Evolutionary conservation across 2,113 vertebrate genomes (phyloP), one percentile per base, ranked within the genome.

Genomic region (Hemichromis elongatus): DNA sequence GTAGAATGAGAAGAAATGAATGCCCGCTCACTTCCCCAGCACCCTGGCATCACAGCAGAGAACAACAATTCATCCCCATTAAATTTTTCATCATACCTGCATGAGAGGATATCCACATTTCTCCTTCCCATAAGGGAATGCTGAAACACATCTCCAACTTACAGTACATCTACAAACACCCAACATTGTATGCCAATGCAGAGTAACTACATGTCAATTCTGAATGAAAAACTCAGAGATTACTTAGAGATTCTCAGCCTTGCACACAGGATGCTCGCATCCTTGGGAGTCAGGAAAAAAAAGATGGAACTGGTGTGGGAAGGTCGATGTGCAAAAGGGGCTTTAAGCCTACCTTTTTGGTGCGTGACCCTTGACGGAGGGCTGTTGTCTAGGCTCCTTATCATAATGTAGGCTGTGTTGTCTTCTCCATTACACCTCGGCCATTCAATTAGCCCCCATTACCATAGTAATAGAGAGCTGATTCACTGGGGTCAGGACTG

Each of bases 361-460:
- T 63, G 82, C 85, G 87, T 93, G 94, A 96, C 96, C 95, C 93
- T 83, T 90, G 93, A 93, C 56, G 84, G 47, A 80, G 89, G 85
- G 79, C 90, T 92, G 93, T 94, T 94, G 95, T 95, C 94, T 93
- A 84, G 86, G 94, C 93, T 94, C 92, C 96, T 96, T 95, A 96
- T 96, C 95, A 94, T 96, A 96, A 96, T 96, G 95, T 96, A 95
- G 93, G 94, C 94, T 91, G 92, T 96, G 96, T 96, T 96, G 95
- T 96, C 95, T 95, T 95, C 92, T 94, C 95, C 93, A 95, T 96
- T 96, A 96, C 93, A 94, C 93, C 92, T 93, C 86, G 88, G 92
- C 95, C 95, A 95, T 96, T 96, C 96, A 97, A 97, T 96, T 97
- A 96, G 96, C 95, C 95, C 79, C 92, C 94, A 96, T 97, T 96